These are phyloP conservation scores for Cryptus viduatorius DNA, from an alignment of 2,888 invertebrate genomes.

Conservation along the genomic window DNA sequence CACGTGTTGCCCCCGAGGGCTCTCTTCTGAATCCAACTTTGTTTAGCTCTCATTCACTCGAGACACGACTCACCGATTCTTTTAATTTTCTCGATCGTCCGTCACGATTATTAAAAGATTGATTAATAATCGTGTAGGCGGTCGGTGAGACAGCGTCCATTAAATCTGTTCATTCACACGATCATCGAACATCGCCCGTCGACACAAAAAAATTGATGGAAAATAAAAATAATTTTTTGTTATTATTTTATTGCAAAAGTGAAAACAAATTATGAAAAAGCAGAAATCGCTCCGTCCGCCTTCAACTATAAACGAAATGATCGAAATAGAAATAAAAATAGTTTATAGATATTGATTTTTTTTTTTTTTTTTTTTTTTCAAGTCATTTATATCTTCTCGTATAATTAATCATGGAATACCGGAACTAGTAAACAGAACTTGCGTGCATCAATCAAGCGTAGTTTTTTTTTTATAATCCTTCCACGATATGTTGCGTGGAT, in stretches of 20 bases:
- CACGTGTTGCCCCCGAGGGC: slow-evolving; percentile 39
- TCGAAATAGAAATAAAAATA: too few species aligned
- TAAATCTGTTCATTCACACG: slow-evolving; percentile 50
- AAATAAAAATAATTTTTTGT: too few species aligned
- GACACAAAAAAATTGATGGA: too few species aligned
- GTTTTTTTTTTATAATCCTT: neutral
- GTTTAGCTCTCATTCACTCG: slow-evolving; percentile 31
- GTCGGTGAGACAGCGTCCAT: slow-evolving; percentile 17
- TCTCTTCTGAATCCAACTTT: slow-evolving; percentile 36
- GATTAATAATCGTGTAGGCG: slow-evolving; percentile 57
- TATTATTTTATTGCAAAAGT: too few species aligned
- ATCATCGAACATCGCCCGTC: neutral
- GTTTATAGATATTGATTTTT: neutral
- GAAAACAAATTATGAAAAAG: too few species aligned
- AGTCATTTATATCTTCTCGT: neutral
- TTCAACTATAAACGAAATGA: too few species aligned
- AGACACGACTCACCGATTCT: slow-evolving; percentile 57
- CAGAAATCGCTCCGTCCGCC: neutral
- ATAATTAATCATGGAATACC: slow-evolving; percentile 8
- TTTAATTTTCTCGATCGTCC: slow-evolving; percentile 59
- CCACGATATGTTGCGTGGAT: slow-evolving; percentile 65
- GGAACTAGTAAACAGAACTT: neutral
- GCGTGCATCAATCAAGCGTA: neutral
- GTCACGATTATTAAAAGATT: slow-evolving; percentile 59
- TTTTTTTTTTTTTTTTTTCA: neutral